Evolutionary conservation across 2,113 vertebrate genomes (phyloP).

Genomic region (Campylomormyrus numenius): DNA sequence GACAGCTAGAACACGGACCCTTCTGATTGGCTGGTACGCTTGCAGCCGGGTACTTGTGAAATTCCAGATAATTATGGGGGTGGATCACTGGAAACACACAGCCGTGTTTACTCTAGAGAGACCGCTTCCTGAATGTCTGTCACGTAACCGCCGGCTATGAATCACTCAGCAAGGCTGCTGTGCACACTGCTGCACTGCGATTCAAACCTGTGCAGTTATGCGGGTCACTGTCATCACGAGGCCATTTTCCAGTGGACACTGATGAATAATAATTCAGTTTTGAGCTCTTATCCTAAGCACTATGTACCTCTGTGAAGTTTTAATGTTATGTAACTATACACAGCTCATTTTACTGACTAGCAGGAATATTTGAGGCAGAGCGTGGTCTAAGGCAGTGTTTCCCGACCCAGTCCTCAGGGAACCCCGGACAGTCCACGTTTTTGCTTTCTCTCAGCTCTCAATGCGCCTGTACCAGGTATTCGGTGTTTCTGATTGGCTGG

Average conservation of each 20-base stretch:
- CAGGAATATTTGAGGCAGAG: not conserved
- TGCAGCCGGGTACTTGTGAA: not conserved
- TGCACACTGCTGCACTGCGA: not conserved
- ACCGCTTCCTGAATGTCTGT: not conserved
- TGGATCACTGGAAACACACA: not conserved
- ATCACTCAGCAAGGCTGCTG: not conserved
- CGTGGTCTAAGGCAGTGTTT: too few species aligned
- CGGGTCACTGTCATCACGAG: not conserved
- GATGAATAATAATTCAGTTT: not conserved
- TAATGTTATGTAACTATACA: not conserved
- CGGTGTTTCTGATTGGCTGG: too few species aligned
- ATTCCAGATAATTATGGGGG: conserved; percentile 16
- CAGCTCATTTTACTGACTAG: not conserved
- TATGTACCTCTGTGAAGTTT: not conserved
- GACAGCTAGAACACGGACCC: not conserved
- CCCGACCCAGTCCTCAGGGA: too few species aligned
- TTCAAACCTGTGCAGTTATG: not conserved
- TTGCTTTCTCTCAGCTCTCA: too few species aligned
- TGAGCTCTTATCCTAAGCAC: not conserved
- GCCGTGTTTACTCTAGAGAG: not conserved
- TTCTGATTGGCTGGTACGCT: not conserved
- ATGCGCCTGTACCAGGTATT: too few species aligned
- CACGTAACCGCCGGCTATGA: not conserved
- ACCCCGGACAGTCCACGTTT: too few species aligned
- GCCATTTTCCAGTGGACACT: not conserved